phyloP scores from a whole-genome alignment of 1,140 invertebrate species.

The Pollicipes pollicipes region DNA sequence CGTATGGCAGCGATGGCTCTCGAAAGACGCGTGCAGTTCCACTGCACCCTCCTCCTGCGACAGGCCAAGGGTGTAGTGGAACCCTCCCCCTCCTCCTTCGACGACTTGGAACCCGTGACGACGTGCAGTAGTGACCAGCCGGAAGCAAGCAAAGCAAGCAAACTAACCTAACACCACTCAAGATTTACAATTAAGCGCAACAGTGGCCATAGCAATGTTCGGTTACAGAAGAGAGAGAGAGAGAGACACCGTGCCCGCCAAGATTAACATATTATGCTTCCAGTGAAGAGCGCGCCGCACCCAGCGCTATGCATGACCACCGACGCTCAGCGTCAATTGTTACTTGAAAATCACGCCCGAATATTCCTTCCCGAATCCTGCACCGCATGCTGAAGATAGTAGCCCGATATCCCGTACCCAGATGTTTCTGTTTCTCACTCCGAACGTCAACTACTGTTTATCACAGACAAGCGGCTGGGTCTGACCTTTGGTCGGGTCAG shows the following conservation, averaged over 20 bases:
- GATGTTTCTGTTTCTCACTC: background rate
- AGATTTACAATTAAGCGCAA: background rate
- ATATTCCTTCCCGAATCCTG: background rate
- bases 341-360: background rate
- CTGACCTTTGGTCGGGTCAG: background rate
- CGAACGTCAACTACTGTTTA: background rate
- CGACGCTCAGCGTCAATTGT: background rate
- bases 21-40: no score
- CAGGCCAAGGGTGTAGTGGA: no score
- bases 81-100: no score
- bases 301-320: background rate
- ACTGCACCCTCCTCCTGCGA: no score
- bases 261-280: background rate
- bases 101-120: no score
- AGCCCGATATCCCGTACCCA: background rate
- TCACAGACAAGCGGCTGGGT: slow-evolving; percentile 1
- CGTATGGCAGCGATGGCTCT: no score
- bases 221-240: background rate
- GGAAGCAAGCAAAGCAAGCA: background rate
- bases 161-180: background rate
- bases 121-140: background rate
- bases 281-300: background rate
- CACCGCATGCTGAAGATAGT: background rate
- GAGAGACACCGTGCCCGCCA: background rate
- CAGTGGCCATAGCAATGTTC: background rate